Evolutionary conservation across 1,140 invertebrate genomes (phyloP).

Genomic region (Megalopta genalis): DNA sequence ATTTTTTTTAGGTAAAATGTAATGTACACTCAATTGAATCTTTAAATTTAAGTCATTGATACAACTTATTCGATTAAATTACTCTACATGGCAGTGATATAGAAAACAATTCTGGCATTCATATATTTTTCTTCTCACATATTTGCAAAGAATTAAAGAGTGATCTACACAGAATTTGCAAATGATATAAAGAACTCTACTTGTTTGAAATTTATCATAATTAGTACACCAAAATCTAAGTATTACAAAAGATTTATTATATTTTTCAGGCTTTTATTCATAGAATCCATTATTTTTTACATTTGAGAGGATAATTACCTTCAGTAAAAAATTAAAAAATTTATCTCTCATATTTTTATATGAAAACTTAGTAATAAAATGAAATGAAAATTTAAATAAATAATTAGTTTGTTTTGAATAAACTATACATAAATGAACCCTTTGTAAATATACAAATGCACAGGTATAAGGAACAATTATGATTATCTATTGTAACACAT

Average conservation of each 20-base stretch:
- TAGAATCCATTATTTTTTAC: not conserved
- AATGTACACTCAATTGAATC: constrained; percentile 17
- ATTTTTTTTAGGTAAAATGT: not conserved
- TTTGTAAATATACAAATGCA: constrained; percentile 7
- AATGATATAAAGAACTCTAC: constrained; percentile 22
- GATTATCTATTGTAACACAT: not conserved
- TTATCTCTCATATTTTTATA: not conserved
- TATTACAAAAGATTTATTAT: constrained; percentile 22
- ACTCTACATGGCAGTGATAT: constrained; percentile 49
- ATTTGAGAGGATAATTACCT: not conserved
- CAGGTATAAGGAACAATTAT: constrained; percentile 14
- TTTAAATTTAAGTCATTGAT: constrained; percentile 16
- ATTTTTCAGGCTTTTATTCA: constrained; percentile 6
- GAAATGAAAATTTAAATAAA: constrained; percentile 20
- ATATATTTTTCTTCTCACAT: not conserved
- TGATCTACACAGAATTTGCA: not conserved
- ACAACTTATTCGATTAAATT: constrained; percentile 40
- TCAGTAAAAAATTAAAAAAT: not conserved
- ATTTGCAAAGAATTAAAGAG: not conserved
- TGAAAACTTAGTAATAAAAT: not conserved
- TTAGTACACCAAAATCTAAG: not conserved
- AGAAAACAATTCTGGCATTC: constrained; percentile 26
- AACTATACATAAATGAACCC: not conserved
- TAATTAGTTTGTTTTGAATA: not conserved
- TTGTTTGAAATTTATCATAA: not conserved